phyloP scores from a whole-genome alignment of 2,113 vertebrate species.

The Nycticorax nycticorax region DNA sequence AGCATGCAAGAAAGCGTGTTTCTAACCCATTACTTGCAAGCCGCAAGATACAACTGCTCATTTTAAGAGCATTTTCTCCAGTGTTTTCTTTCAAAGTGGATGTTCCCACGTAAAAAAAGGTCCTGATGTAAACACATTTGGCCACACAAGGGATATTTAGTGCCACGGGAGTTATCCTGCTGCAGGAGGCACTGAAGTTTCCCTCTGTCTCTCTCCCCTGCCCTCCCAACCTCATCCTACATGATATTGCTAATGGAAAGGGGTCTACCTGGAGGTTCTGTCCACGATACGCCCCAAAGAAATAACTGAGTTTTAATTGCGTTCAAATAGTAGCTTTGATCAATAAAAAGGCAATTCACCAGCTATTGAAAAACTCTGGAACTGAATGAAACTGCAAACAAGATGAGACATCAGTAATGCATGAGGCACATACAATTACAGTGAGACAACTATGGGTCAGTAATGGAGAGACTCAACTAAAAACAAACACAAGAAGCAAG shows the following conservation, averaged over 20 bases:
- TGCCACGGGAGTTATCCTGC: neutral
- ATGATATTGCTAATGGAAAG: accelerated
- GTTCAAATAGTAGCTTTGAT: neutral
- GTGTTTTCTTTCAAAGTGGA: neutral
- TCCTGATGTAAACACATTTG: neutral
- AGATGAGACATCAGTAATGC: constrained; percentile 56
- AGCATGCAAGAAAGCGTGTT: neutral
- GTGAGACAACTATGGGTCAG: constrained; percentile 35
- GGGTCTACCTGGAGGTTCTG: neutral
- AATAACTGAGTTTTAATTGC: neutral
- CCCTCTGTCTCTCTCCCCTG: neutral
- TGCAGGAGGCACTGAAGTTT: neutral
- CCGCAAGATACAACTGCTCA: neutral
- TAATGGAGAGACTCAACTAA: constrained; percentile 16
- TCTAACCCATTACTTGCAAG: neutral
- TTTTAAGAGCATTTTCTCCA: neutral
- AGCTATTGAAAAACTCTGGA: neutral
- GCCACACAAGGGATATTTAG: neutral
- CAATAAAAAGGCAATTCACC: neutral
- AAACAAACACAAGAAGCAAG: constrained; percentile 56
- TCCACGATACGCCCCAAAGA: neutral
- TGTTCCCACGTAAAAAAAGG: neutral
- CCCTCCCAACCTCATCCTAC: neutral
- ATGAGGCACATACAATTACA: constrained; percentile 63
- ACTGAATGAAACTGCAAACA: neutral